phyloP scores from a whole-genome alignment of 2,888 invertebrate genomes.

The Ctenicera cuprea region DNA sequence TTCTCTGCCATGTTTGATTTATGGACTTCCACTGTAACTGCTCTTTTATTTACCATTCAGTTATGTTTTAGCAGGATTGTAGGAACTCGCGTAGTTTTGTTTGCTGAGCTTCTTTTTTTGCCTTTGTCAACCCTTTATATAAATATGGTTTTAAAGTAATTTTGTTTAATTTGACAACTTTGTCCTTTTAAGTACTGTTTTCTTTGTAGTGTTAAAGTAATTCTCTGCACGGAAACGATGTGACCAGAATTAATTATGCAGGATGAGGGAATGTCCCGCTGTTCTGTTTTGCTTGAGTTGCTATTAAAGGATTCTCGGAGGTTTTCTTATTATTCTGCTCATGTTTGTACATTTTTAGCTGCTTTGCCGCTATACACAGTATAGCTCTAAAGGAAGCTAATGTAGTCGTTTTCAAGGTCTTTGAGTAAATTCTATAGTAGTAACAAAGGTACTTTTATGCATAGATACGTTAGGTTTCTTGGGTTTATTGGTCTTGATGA shows the following conservation, averaged over 20 bases:
- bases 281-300: neutral
- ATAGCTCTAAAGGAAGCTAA: too few species aligned
- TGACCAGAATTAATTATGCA: neutral
- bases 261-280: neutral
- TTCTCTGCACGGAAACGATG: neutral
- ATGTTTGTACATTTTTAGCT: neutral
- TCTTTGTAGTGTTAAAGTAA: neutral
- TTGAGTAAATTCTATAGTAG: too few species aligned
- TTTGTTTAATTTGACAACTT: neutral
- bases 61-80: neutral
- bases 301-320: neutral
- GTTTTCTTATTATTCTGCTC: too few species aligned
- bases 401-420: too few species aligned
- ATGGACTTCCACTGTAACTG: constrained; percentile 2
- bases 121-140: neutral
- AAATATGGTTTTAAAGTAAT: neutral
- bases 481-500: too few species aligned
- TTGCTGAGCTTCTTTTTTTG: neutral
- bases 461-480: too few species aligned
- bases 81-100: neutral
- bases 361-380: neutral
- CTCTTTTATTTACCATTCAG: constrained; percentile 5
- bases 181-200: neutral
- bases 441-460: too few species aligned
- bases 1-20: neutral